These are phyloP conservation scores for Drosophila pandora DNA, from an alignment of 1,140 invertebrate species.

Conservation along the genomic window DNA sequence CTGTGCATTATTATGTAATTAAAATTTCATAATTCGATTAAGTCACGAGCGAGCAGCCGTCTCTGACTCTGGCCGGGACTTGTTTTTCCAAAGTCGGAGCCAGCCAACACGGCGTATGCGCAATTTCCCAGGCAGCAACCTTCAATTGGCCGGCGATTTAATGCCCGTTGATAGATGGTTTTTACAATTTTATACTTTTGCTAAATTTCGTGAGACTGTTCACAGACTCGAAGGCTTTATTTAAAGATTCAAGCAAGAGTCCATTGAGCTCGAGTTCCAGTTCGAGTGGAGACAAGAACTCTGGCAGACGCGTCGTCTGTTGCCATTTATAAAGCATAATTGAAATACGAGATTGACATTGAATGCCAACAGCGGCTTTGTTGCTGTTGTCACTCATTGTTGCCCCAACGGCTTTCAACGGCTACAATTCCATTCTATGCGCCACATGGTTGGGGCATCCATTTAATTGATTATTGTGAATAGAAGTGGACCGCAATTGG, in stretches of 20 bases:
- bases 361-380: conserved; percentile 61
- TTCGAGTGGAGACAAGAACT: conserved; percentile 18
- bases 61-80: not conserved
- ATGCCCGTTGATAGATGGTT: not conserved
- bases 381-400: conserved; percentile 57
- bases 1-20: conserved; percentile 60
- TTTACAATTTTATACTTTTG: conserved; percentile 1
- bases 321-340: conserved; percentile 80
- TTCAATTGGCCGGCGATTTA: conserved; percentile 27
- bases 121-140: conserved; percentile 30
- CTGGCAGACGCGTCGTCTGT: conserved; percentile 63
- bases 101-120: conserved; percentile 39
- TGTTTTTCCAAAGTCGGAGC: conserved; percentile 1
- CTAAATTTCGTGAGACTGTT: conserved; percentile 14
- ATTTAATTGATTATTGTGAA: conserved; percentile 78
- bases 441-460: conserved; percentile 33
- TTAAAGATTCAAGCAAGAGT: conserved; percentile 20
- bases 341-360: conserved; percentile 82
- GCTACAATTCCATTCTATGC: conserved; percentile 50
- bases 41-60: conserved; percentile 15
- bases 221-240: conserved; percentile 4
- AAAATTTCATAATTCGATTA: conserved; percentile 71
- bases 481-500: conserved; percentile 37
- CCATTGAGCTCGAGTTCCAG: conserved; percentile 21
- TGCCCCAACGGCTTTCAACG: conserved; percentile 37